Conservation (phyloP, 2,888 invertebrate genomes). For the Siphonodentalium dalli region DNA sequence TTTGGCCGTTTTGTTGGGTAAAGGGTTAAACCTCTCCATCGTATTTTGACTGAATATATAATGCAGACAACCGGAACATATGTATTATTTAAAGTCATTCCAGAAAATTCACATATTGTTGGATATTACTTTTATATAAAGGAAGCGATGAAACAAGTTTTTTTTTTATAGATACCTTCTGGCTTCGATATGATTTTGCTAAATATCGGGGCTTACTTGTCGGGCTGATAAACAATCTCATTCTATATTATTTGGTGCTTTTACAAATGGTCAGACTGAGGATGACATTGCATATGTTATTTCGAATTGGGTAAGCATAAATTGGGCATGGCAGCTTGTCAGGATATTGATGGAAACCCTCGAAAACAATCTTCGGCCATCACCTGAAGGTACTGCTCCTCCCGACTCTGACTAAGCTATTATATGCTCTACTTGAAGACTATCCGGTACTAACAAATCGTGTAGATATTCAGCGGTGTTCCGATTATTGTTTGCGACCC, state of each 20-base stretch:
- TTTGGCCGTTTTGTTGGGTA: too few relatives aligned
- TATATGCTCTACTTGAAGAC: slow-evolving; percentile 20
- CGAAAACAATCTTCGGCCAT: slow-evolving; percentile 22
- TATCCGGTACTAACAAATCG: slow-evolving; percentile 17
- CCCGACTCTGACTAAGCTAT: slow-evolving; percentile 17
- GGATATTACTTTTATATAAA: slow-evolving; percentile 36
- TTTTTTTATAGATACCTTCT: slow-evolving; percentile 33
- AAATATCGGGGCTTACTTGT: slow-evolving; percentile 36
- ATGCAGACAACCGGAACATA: slow-evolving; percentile 18
- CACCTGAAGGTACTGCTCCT: slow-evolving; percentile 23
- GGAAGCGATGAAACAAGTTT: slow-evolving; percentile 32
- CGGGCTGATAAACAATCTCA: slow-evolving; percentile 31
- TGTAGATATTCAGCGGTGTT: slow-evolving; percentile 23
- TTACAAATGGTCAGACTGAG: slow-evolving; percentile 21
- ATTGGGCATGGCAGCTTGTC: slow-evolving; percentile 29
- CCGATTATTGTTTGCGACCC: slow-evolving; percentile 21
- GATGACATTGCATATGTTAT: slow-evolving; percentile 21
- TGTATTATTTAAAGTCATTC: slow-evolving; percentile 24
- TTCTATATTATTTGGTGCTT: slow-evolving; percentile 21
- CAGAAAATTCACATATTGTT: slow-evolving; percentile 35
- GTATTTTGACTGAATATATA: slow-evolving; percentile 26
- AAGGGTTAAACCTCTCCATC: slow-evolving; percentile 31
- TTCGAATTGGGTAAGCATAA: slow-evolving; percentile 26
- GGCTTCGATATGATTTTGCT: slow-evolving; percentile 38
- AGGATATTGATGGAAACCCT: slow-evolving; percentile 18